Evolutionary conservation across 2,888 invertebrate genomes (phyloP).

Genomic region (Rutpela maculata): DNA sequence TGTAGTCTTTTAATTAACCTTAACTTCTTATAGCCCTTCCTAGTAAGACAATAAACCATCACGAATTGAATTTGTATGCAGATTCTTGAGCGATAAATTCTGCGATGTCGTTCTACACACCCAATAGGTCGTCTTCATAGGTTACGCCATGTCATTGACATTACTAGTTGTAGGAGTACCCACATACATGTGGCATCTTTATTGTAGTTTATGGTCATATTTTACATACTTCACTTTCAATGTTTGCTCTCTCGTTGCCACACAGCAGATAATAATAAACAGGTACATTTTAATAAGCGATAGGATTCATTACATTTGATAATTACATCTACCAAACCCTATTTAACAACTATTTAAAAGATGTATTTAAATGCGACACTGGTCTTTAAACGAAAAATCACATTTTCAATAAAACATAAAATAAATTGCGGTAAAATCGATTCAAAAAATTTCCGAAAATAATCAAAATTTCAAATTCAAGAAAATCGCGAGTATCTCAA

Average conservation of each 20-base stretch:
- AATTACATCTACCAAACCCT: too few relatives aligned
- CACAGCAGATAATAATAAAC: not conserved
- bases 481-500: too few relatives aligned
- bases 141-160: conserved; percentile 25
- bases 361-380: too few relatives aligned
- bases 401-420: too few relatives aligned
- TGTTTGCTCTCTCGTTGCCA: not conserved
- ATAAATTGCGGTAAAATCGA: too few relatives aligned
- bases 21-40: not conserved
- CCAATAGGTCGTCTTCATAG: conserved; percentile 8
- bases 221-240: conserved; percentile 3
- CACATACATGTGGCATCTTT: conserved; percentile 4
- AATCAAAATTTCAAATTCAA: too few relatives aligned
- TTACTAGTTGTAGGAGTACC: conserved; percentile 22
- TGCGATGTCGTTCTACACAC: not conserved
- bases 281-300: too few relatives aligned
- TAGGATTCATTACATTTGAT: too few relatives aligned
- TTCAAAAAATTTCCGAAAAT: too few relatives aligned
- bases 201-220: not conserved
- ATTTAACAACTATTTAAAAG: too few relatives aligned
- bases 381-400: too few relatives aligned
- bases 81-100: not conserved
- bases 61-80: conserved; percentile 1
- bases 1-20: not conserved
- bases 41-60: conserved; percentile 2